phyloP scores from a whole-genome alignment of 2,113 vertebrate genomes.

The Equus quagga region DNA sequence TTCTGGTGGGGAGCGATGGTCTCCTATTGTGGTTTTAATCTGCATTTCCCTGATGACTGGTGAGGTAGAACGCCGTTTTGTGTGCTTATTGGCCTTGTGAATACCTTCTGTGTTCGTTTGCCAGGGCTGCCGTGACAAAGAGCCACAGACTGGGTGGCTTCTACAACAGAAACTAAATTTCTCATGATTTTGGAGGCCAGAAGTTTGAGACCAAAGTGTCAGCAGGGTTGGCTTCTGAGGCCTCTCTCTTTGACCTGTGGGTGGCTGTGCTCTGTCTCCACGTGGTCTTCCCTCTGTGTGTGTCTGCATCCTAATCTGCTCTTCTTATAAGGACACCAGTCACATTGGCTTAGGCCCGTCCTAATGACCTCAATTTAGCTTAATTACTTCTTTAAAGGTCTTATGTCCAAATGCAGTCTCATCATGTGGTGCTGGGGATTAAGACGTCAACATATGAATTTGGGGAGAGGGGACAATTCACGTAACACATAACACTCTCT shows the following conservation, averaged over 20 bases:
- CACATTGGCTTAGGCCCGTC: background rate
- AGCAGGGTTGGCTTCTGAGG: background rate
- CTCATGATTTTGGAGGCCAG: background rate
- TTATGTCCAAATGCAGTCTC: background rate
- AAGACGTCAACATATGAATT: background rate
- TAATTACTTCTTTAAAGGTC: background rate
- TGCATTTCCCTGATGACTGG: conserved; percentile 31
- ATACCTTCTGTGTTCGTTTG: background rate
- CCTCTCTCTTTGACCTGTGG: background rate
- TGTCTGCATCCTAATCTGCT: background rate
- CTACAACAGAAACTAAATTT: background rate
- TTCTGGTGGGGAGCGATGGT: background rate
- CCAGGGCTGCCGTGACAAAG: background rate
- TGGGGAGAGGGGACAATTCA: background rate
- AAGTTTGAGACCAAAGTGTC: background rate
- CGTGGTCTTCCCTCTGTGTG: background rate
- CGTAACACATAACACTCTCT: background rate
- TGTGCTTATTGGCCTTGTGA: background rate
- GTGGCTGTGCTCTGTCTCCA: background rate
- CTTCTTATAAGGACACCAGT: background rate
- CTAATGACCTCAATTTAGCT: background rate
- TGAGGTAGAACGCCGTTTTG: background rate
- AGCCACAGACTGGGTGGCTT: background rate
- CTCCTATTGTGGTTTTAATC: background rate
- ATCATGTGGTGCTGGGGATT: background rate